Conservation (phyloP, 2,797 vertebrate genomes). For the Pangasius larnaudii region DNA sequence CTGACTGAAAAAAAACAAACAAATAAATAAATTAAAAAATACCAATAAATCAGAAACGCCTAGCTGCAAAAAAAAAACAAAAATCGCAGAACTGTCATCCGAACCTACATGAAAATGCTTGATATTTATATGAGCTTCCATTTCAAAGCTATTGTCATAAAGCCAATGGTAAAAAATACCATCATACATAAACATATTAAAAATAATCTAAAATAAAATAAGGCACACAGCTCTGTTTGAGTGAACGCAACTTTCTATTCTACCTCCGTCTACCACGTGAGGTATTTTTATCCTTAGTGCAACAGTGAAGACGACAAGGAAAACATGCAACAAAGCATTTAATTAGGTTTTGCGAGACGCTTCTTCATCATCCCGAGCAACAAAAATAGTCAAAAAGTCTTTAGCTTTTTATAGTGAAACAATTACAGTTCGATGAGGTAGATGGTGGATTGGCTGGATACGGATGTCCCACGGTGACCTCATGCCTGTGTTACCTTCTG, state of each 20-base stretch:
- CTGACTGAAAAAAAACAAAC: no score
- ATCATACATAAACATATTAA: background rate
- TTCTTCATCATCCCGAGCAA: background rate
- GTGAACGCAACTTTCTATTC: background rate
- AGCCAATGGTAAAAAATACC: background rate
- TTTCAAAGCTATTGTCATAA: background rate
- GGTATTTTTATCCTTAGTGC: background rate
- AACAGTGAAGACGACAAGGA: background rate
- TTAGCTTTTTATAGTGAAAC: conserved; percentile 3
- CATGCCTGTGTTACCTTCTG: conserved; percentile 23
- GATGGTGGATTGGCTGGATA: background rate
- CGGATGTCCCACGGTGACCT: background rate
- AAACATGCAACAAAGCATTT: background rate
- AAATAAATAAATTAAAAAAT: no score
- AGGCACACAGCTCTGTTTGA: background rate
- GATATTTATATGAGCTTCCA: background rate
- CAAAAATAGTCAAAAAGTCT: background rate
- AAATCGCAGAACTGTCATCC: no score
- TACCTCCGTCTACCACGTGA: background rate
- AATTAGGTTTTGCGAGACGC: background rate
- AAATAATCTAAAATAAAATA: background rate
- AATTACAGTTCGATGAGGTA: background rate
- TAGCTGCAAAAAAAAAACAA: no score
- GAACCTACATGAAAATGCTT: background rate
- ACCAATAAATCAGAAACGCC: no score